Percentiles rank a stretch among this genome's conserved stretches.
Conservation (phyloP, 2,113 vertebrate genomes). For the Pteruthius melanotis region DNA sequence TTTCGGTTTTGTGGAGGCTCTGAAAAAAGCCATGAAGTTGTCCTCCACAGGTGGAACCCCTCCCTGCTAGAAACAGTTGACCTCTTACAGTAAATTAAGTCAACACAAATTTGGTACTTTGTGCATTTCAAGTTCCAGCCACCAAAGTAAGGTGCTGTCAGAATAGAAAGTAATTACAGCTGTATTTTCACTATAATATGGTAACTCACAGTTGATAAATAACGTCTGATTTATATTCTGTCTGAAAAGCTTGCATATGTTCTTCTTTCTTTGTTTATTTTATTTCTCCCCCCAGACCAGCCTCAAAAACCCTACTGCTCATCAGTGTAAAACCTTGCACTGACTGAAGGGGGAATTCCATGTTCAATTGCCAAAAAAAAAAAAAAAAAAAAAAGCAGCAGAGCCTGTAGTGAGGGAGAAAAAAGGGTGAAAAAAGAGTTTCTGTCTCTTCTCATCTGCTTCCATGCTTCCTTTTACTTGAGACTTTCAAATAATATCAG, state of each 20-base stretch:
- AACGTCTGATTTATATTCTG: neutral
- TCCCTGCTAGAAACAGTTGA: neutral
- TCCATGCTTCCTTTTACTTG: neutral
- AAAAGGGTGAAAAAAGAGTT: neutral
- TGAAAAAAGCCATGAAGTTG: neutral
- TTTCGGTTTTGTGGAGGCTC: neutral
- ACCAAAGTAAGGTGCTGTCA: neutral
- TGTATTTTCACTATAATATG: neutral
- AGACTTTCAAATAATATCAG: neutral
- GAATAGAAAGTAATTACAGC: neutral
- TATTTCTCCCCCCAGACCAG: neutral
- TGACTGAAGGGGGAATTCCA: neutral
- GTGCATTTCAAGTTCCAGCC: neutral
- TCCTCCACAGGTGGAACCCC: neutral
- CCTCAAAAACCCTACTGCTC: neutral
- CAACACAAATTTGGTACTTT: neutral
- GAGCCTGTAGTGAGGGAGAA: neutral
- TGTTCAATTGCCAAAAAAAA: neutral
- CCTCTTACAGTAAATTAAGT: neutral
- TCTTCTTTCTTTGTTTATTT: neutral
- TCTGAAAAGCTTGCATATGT: neutral
- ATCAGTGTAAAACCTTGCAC: neutral
- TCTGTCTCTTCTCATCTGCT: neutral
- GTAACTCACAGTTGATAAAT: neutral
- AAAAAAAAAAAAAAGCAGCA: neutral